A percentile compares a stretch with the other conserved stretches of the same genome.
These are phyloP conservation scores for Platycheirus rosarum DNA, from an alignment of 2,888 invertebrate species.

Conservation along the genomic window DNA sequence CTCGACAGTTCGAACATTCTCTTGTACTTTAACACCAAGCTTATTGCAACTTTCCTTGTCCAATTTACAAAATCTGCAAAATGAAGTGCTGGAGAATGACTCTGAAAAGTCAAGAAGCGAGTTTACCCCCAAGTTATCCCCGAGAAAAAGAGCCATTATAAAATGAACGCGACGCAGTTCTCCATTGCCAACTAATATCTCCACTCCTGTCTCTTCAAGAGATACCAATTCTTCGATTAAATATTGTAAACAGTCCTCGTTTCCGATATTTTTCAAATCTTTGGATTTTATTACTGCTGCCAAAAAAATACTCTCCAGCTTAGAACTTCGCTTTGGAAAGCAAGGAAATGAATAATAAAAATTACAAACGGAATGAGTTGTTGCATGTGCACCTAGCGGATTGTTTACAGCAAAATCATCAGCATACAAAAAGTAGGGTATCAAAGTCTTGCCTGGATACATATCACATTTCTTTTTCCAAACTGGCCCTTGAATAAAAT, in stretches of 20 bases:
- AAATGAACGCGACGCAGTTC: slow-evolving; percentile 20
- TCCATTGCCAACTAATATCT: slow-evolving; percentile 24
- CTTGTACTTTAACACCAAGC: slow-evolving; percentile 24
- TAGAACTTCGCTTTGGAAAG: slow-evolving; percentile 13
- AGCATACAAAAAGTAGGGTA: slow-evolving; percentile 36
- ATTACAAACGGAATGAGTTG: slow-evolving; percentile 30
- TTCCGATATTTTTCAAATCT: slow-evolving; percentile 39
- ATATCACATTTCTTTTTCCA: slow-evolving; percentile 34
- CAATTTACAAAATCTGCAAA: slow-evolving; percentile 43
- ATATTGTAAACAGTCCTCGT: slow-evolving; percentile 21
- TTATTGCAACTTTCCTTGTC: slow-evolving; percentile 14
- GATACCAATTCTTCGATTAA: slow-evolving; percentile 28
- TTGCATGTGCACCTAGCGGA: slow-evolving; percentile 27
- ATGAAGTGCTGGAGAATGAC: slow-evolving; percentile 24
- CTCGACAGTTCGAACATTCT: slow-evolving; percentile 22
- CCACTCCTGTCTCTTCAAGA: slow-evolving; percentile 36
- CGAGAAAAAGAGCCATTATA: slow-evolving; percentile 42
- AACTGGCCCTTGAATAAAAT: slow-evolving; percentile 33
- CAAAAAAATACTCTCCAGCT: slow-evolving; percentile 26
- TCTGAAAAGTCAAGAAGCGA: slow-evolving; percentile 29
- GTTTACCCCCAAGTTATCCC: slow-evolving; percentile 37
- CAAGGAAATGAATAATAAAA: slow-evolving; percentile 41
- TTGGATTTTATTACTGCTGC: slow-evolving; percentile 39
- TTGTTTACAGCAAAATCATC: slow-evolving; percentile 35
- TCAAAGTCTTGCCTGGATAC: slow-evolving; percentile 31